These are phyloP conservation scores for Drosophila kepulauana DNA, from an alignment of 1,140 invertebrate species.

Conservation along the genomic window DNA sequence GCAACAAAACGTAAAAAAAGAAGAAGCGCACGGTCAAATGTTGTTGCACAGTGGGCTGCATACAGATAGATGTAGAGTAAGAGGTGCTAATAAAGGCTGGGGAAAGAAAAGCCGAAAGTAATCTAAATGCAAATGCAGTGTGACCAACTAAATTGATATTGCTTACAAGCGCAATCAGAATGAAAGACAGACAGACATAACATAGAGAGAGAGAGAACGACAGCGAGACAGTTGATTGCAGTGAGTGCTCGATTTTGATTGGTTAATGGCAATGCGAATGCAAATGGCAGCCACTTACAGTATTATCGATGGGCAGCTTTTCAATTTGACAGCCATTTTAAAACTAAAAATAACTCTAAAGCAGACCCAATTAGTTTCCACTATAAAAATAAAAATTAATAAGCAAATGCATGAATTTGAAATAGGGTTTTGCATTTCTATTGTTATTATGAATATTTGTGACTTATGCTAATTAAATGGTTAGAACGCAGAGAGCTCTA, in stretches of 20 bases:
- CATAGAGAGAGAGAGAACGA: neutral
- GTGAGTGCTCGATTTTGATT: slow-evolving; percentile 5
- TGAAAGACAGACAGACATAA: no score
- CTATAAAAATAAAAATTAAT: slow-evolving; percentile 12
- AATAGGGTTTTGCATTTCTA: slow-evolving; percentile 2
- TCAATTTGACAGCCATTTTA: neutral
- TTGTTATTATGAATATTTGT: slow-evolving; percentile 12
- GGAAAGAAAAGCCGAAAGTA: slow-evolving; percentile 26
- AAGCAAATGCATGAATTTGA: neutral
- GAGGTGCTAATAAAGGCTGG: slow-evolving; percentile 7
- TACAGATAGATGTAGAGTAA: slow-evolving; percentile 37
- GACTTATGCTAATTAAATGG: slow-evolving; percentile 3
- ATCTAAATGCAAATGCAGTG: slow-evolving; percentile 62
- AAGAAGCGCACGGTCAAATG: slow-evolving; percentile 47
- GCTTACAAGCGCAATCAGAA: neutral
- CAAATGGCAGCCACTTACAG: neutral
- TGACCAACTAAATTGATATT: slow-evolving; percentile 46
- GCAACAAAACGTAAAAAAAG: slow-evolving; percentile 28
- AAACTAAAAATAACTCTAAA: neutral
- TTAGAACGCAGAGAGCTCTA: neutral
- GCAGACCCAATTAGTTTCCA: neutral
- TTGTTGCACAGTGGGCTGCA: slow-evolving; percentile 61
- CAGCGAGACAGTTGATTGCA: neutral
- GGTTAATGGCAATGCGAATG: neutral
- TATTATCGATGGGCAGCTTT: neutral